These are phyloP conservation scores for Zaprionus capensis DNA, from an alignment of 1,140 invertebrate genomes.

Conservation along the genomic window DNA sequence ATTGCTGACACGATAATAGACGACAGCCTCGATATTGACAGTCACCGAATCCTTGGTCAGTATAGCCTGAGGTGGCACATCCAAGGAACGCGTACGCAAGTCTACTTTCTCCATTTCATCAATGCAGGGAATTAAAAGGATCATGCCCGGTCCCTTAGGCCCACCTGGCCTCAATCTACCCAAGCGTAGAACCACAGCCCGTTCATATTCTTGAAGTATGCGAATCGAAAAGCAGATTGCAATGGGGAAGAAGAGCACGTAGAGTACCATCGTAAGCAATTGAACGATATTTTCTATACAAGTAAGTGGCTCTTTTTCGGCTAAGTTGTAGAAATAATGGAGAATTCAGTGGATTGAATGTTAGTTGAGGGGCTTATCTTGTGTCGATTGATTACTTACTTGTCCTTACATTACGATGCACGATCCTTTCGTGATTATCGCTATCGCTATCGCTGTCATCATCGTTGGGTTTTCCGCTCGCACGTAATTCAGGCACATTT, in stretches of 20 bases:
- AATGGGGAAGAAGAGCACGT: constrained; percentile 92
- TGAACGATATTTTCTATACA: constrained; percentile 89
- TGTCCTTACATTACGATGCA: constrained; percentile 55
- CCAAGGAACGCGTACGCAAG: constrained; percentile 88
- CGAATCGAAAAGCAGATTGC: constrained; percentile 92
- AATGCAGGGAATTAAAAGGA: constrained; percentile 95
- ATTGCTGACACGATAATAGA: constrained; percentile 92
- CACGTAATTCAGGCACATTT: no score
- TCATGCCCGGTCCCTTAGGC: constrained; percentile 90
- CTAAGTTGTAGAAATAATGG: background rate
- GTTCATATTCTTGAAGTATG: constrained; percentile 89
- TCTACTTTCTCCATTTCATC: constrained; percentile 94
- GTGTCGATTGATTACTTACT: constrained; percentile 26
- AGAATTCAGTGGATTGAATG: no score
- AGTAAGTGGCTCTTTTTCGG: background rate
- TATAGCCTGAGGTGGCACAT: constrained; percentile 87
- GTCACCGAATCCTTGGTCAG: constrained; percentile 96
- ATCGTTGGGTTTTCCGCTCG: background rate
- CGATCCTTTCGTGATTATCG: background rate
- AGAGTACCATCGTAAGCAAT: constrained; percentile 91
- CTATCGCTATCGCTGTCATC: background rate
- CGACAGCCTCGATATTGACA: constrained; percentile 95
- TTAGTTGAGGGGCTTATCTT: background rate
- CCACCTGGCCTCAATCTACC: constrained; percentile 87
- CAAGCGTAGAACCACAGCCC: constrained; percentile 94